Conservation (phyloP, 2,888 invertebrate species). For the Apoderus coryli region DNA sequence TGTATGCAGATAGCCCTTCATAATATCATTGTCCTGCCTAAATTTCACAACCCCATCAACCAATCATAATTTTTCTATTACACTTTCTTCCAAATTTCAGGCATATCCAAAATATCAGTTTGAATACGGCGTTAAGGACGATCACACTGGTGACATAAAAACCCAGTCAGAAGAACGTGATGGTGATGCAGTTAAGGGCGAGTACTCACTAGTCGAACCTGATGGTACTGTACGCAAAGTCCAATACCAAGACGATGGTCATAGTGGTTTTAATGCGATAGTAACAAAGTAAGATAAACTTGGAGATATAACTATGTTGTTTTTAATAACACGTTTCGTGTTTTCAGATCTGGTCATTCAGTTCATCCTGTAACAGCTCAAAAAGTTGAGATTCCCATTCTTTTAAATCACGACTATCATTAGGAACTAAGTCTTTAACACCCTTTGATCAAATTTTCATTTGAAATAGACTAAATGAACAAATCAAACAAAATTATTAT, state of each 20-base stretch:
- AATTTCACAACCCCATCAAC: no score
- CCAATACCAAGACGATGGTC: slow-evolving; percentile 46
- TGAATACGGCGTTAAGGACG: slow-evolving; percentile 55
- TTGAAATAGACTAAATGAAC: no score
- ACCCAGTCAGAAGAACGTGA: slow-evolving; percentile 53
- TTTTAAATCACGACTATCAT: slow-evolving; percentile 13
- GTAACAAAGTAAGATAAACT: slow-evolving; percentile 30
- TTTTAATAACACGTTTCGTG: no score
- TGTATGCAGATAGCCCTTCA: no score
- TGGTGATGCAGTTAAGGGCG: slow-evolving; percentile 60
- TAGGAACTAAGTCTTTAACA: slow-evolving; percentile 5
- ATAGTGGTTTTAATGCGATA: slow-evolving; percentile 42
- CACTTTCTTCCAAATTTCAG: no score
- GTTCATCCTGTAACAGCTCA: slow-evolving; percentile 32
- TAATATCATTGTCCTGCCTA: no score
- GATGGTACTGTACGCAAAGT: slow-evolving; percentile 49
- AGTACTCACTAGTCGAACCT: slow-evolving; percentile 49
- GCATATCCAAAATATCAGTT: slow-evolving; percentile 56
- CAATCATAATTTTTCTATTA: no score
- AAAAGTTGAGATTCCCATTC: slow-evolving; percentile 16
- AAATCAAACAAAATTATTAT: no score
- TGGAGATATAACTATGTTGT: no score
- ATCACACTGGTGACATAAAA: slow-evolving; percentile 58
- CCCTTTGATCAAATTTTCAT: no score
- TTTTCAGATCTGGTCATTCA: slow-evolving; percentile 37